Conservation (phyloP, 2,797 vertebrate species). For the Tenualosa ilisha region DNA sequence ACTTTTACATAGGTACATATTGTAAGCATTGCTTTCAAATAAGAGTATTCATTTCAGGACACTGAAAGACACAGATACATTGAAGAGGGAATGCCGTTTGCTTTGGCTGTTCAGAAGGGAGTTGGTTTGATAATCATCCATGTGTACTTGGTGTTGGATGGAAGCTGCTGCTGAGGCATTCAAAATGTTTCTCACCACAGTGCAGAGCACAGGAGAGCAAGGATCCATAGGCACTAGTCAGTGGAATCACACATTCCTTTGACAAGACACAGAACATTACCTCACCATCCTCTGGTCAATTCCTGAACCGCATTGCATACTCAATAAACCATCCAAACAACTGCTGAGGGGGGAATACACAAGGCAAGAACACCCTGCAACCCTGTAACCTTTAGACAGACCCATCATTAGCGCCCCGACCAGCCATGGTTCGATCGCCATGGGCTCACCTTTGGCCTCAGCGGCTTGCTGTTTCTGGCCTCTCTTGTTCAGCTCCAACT, state of each 20-base stretch:
- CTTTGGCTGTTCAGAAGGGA: neutral
- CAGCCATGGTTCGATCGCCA: neutral
- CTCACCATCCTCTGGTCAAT: neutral
- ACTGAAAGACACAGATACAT: neutral
- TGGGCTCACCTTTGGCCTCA: neutral
- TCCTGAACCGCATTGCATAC: neutral
- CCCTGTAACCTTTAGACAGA: neutral
- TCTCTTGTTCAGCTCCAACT: neutral
- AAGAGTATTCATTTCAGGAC: neutral
- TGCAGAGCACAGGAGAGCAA: neutral
- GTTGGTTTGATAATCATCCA: neutral
- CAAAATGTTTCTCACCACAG: neutral
- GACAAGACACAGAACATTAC: neutral
- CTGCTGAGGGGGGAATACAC: slow-evolving; percentile 3
- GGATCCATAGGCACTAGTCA: neutral
- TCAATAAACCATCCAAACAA: slow-evolving; percentile 19
- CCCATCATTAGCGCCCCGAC: neutral
- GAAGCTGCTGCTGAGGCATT: neutral
- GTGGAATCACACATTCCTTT: neutral
- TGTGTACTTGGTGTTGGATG: neutral
- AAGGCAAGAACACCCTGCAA: neutral
- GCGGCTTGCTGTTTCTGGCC: neutral
- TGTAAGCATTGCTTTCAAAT: neutral
- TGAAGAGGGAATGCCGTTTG: neutral
- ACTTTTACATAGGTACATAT: neutral